Conservation (phyloP, 2,888 invertebrate species). For the Erynnis tages region DNA sequence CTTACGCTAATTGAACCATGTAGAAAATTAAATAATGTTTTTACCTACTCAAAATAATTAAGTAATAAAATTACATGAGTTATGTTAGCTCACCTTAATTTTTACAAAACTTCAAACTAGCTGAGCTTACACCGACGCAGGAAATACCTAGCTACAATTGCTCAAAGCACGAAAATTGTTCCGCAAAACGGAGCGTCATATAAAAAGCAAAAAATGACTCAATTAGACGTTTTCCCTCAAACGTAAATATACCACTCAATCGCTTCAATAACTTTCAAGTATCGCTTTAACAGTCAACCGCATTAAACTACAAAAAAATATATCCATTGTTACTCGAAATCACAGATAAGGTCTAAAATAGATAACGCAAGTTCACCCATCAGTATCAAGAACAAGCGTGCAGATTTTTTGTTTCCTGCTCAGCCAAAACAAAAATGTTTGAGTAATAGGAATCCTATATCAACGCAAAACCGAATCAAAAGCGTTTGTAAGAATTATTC, state of each 20-base stretch:
- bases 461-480: no score
- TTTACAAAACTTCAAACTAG: background rate
- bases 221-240: constrained; percentile 22
- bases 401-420: no score
- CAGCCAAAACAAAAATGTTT: no score
- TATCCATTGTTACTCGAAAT: constrained; percentile 47
- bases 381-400: no score
- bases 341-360: no score
- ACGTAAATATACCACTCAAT: constrained; percentile 37
- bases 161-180: constrained; percentile 11
- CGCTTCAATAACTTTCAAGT: constrained; percentile 46
- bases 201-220: constrained; percentile 21
- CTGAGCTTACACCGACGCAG: background rate
- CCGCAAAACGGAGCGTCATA: constrained; percentile 8
- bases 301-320: constrained; percentile 39
- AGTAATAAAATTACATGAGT: constrained; percentile 7
- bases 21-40: background rate
- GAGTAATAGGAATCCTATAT: no score
- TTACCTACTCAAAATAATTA: constrained; percentile 2
- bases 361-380: no score
- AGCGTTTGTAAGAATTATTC: no score
- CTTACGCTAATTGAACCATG: no score
- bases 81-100: background rate
- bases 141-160: constrained; percentile 19
- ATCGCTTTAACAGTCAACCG: constrained; percentile 38